A percentile compares a stretch with the other conserved stretches of the same genome.
These are phyloP conservation scores for Cyphomyrus plagiostoma DNA, from an alignment of 2,113 vertebrate species.

Conservation along the genomic window DNA sequence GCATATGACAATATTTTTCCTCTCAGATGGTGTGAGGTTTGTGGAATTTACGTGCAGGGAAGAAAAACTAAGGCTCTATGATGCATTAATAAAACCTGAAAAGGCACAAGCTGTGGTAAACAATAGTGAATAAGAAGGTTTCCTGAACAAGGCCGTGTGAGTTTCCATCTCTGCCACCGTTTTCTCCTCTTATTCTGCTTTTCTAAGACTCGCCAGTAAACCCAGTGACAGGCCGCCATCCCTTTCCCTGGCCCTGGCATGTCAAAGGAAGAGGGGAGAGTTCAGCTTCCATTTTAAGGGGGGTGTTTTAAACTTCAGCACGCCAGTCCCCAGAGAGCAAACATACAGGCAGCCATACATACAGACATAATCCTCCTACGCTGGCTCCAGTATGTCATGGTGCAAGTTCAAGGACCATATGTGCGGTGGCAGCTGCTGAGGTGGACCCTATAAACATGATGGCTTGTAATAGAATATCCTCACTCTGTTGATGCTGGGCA, in stretches of 20 bases:
- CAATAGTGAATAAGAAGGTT: not conserved
- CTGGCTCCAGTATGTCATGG: not conserved
- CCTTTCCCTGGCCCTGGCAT: not conserved
- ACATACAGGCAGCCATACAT: not conserved
- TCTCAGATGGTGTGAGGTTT: not conserved
- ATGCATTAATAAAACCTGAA: not conserved
- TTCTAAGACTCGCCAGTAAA: not conserved
- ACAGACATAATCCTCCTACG: not conserved
- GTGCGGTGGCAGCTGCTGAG: not conserved
- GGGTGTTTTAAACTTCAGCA: not conserved
- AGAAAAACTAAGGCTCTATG: not conserved
- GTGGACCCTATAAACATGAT: conserved; percentile 9
- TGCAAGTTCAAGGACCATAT: not conserved
- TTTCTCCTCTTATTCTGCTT: not conserved
- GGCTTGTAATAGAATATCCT: conserved; percentile 29
- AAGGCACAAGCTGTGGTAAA: not conserved
- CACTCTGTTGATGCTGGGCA: conserved; percentile 23
- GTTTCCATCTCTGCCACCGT: not conserved
- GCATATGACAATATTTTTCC: not conserved
- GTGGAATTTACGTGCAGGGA: not conserved
- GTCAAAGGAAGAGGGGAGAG: not conserved
- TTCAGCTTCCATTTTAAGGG: not conserved
- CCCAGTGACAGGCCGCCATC: not conserved
- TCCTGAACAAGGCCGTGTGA: not conserved
- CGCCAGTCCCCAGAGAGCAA: not conserved